phyloP scores from a whole-genome alignment of 2,113 vertebrate species.

The Spea bombifrons region DNA sequence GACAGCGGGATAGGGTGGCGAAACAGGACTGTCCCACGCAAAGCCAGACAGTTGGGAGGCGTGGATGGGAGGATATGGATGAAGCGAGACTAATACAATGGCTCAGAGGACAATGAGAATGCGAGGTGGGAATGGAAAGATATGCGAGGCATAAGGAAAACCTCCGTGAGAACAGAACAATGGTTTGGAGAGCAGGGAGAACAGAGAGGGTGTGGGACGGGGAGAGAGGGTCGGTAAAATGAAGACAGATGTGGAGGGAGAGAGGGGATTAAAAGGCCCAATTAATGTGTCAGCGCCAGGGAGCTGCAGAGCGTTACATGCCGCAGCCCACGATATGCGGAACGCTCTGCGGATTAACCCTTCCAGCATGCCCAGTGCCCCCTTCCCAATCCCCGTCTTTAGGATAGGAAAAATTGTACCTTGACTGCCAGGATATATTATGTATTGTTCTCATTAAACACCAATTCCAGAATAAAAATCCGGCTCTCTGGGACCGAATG shows the following conservation, averaged over 20 bases:
- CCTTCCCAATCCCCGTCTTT: neutral
- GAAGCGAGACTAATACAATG: too few species aligned
- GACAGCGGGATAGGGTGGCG: too few species aligned
- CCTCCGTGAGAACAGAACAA: constrained; percentile 11
- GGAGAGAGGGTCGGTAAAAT: constrained; percentile 32
- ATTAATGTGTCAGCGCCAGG: constrained; percentile 43
- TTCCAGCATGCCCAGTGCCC: constrained; percentile 4
- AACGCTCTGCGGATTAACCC: constrained; percentile 36
- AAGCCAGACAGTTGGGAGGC: too few species aligned
- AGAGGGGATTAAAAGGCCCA: constrained; percentile 37
- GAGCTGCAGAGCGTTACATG: constrained; percentile 36
- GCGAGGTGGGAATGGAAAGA: neutral
- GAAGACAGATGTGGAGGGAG: constrained; percentile 45
- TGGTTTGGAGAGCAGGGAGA: neutral
- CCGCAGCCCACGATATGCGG: constrained; percentile 21
- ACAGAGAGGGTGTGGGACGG: constrained; percentile 26
- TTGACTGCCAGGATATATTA: constrained; percentile 21
- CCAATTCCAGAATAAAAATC: neutral
- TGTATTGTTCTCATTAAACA: neutral
- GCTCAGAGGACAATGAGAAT: neutral
- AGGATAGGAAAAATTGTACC: neutral
- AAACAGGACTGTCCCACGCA: too few species aligned
- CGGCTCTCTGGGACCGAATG: neutral
- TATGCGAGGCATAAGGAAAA: neutral
- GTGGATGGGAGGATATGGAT: too few species aligned